Evolutionary conservation across 2,888 invertebrate genomes (phyloP).

Genomic region (Sisyra terminalis): DNA sequence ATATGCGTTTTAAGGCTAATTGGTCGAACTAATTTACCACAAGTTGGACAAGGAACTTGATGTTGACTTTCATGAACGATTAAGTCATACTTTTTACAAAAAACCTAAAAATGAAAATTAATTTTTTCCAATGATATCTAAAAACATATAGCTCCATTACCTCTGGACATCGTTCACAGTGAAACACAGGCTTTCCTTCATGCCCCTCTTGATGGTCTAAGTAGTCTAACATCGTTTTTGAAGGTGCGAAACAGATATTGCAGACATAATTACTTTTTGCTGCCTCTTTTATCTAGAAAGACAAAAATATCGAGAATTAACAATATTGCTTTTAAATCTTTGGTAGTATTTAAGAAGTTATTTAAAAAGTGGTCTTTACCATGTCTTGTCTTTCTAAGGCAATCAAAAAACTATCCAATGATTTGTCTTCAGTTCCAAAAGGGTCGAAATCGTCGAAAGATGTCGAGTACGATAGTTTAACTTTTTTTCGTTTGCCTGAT

Average conservation of each 20-base stretch:
- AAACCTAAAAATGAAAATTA: constrained; percentile 3
- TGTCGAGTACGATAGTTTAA: neutral
- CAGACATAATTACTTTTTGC: constrained; percentile 14
- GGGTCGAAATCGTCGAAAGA: neutral
- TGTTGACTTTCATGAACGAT: constrained; percentile 8
- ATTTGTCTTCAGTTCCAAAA: constrained; percentile 4
- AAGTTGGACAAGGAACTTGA: constrained; percentile 8
- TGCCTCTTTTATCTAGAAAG: constrained; percentile 11
- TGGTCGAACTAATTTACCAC: constrained; percentile 7
- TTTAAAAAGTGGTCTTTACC: neutral
- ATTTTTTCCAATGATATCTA: neutral
- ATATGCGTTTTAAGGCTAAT: constrained; percentile 8
- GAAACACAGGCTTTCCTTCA: constrained; percentile 14
- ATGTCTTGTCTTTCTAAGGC: constrained; percentile 7
- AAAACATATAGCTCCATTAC: no score
- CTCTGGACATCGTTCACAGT: constrained; percentile 16
- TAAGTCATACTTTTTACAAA: constrained; percentile 6
- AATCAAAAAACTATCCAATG: constrained; percentile 6
- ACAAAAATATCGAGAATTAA: neutral
- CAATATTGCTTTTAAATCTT: neutral
- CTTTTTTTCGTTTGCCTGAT: constrained; percentile 1
- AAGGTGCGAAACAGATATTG: constrained; percentile 15
- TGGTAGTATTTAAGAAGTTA: neutral
- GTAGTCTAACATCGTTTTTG: constrained; percentile 16
- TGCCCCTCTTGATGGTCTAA: constrained; percentile 17